A percentile compares a stretch with the other conserved stretches of the same genome.
Conservation (phyloP, 2,113 vertebrate species). For the Uria aalge region DNA sequence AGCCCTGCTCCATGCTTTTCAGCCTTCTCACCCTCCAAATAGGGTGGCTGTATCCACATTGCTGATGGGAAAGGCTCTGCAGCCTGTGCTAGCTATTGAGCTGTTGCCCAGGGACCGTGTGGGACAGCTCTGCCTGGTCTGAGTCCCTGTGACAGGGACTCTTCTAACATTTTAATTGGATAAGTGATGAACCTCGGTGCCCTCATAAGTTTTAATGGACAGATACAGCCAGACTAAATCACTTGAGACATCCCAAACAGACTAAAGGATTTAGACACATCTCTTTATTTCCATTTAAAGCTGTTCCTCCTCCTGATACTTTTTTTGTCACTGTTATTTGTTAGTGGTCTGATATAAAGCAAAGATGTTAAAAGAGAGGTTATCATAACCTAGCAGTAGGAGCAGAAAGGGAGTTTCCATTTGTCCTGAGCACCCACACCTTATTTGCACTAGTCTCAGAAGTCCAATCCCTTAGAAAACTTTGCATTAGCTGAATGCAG, state of each 20-base stretch:
- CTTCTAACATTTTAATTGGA: constrained; percentile 49
- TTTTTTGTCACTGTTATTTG: background rate
- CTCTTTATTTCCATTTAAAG: constrained; percentile 58
- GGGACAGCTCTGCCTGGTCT: background rate
- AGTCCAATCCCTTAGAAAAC: background rate
- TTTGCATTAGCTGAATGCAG: background rate
- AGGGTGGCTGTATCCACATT: background rate
- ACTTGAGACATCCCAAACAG: constrained; percentile 46
- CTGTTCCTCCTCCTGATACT: background rate
- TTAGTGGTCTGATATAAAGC: background rate
- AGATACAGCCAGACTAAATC: constrained; percentile 20
- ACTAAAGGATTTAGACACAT: constrained; percentile 43
- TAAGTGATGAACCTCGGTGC: constrained; percentile 29
- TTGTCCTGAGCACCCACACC: background rate
- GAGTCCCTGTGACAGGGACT: background rate
- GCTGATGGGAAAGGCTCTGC: background rate
- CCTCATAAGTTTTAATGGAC: background rate
- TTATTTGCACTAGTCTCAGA: background rate
- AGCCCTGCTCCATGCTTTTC: background rate
- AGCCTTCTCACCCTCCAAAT: background rate
- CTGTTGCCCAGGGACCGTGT: background rate
- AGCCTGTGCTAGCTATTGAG: fast-evolving
- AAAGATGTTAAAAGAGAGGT: background rate
- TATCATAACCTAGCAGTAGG: background rate
- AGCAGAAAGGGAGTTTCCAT: background rate